Evolutionary conservation across 2,888 invertebrate genomes (phyloP).

Genomic region (Rotaria socialis): DNA sequence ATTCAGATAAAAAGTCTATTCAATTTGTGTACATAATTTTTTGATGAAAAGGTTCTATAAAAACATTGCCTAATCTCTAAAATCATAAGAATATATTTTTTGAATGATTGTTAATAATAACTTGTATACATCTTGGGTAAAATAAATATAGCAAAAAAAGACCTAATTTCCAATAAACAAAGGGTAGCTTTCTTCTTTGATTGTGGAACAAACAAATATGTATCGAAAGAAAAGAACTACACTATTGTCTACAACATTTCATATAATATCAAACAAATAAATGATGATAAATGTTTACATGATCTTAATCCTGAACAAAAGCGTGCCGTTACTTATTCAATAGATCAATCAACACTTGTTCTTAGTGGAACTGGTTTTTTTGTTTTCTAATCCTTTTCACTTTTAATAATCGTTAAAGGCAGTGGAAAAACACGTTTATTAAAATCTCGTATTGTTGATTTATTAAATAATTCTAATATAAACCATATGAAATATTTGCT

Average conservation of each 20-base stretch:
- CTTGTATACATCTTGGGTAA: no score
- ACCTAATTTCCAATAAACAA: no score
- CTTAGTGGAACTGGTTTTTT: conserved; percentile 10
- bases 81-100: no score
- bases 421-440: not conserved
- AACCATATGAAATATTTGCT: not conserved
- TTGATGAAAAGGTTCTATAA: no score
- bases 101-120: no score
- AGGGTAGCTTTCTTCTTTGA: no score
- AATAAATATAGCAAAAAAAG: no score
- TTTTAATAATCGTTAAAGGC: not conserved
- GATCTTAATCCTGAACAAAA: conserved; percentile 15
- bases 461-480: not conserved
- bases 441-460: not conserved
- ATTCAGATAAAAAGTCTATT: no score
- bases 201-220: not conserved
- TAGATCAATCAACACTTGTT: not conserved
- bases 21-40: no score
- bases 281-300: not conserved
- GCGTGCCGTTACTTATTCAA: not conserved
- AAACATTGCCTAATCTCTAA: no score
- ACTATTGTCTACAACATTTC: not conserved
- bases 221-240: conserved; percentile 1
- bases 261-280: not conserved
- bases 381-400: not conserved